Conservation (phyloP, 2,113 vertebrate genomes). For the Campylorhamphus procurvoides region DNA sequence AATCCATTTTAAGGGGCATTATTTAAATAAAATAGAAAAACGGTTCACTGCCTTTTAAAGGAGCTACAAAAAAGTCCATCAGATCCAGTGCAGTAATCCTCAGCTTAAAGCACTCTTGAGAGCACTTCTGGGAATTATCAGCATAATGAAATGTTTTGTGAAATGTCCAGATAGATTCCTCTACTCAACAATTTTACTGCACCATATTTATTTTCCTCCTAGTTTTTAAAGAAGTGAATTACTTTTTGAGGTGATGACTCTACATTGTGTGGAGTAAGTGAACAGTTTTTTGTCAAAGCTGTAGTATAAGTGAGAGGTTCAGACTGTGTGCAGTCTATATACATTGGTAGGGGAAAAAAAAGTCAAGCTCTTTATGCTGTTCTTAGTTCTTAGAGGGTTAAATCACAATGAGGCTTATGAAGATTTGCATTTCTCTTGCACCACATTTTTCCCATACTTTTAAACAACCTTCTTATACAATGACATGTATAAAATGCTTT, state of each 20-base stretch:
- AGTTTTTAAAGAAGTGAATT: constrained; percentile 78
- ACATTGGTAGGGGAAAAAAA: neutral
- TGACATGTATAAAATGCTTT: constrained; percentile 1
- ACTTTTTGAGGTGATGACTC: constrained; percentile 73
- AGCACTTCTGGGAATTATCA: constrained; percentile 87
- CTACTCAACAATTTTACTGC: constrained; percentile 81
- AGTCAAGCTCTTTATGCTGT: constrained; percentile 16
- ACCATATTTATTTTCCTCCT: constrained; percentile 81
- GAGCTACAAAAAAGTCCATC: constrained; percentile 86
- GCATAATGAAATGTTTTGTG: constrained; percentile 88
- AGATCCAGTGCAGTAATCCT: constrained; percentile 84
- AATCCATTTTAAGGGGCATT: constrained; percentile 88
- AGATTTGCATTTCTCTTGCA: constrained; percentile 50
- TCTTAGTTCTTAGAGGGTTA: constrained; percentile 57
- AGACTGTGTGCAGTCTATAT: neutral
- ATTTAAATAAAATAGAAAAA: constrained; percentile 90
- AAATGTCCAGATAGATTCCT: constrained; percentile 85
- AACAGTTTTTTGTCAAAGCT: constrained; percentile 63
- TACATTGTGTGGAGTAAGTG: constrained; percentile 66
- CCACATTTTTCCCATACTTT: constrained; percentile 48
- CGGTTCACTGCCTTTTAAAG: constrained; percentile 87
- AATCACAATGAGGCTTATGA: constrained; percentile 24
- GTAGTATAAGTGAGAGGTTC: constrained; percentile 24
- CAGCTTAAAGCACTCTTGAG: constrained; percentile 85
- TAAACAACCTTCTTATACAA: constrained; percentile 48